A percentile compares a stretch with the other conserved stretches of the same genome.
phyloP scores from a whole-genome alignment of 2,113 vertebrate species.

The Anolis sagrei region DNA sequence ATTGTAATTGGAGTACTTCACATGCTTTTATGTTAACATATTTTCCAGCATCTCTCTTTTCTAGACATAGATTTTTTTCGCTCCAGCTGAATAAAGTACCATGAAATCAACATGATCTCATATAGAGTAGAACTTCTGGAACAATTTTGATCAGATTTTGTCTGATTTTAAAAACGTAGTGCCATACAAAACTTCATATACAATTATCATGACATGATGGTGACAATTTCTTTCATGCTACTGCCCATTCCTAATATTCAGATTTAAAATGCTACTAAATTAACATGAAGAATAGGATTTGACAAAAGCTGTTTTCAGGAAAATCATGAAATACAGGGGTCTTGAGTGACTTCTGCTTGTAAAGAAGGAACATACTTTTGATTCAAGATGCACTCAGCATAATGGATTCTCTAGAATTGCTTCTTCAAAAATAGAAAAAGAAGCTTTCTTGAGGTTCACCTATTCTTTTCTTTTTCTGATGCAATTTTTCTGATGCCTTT shows the following conservation, averaged over 20 bases:
- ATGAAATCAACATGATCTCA: slow-evolving; percentile 56
- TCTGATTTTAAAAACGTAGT: slow-evolving; percentile 47
- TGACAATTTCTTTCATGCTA: slow-evolving; percentile 34
- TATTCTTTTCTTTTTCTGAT: background rate
- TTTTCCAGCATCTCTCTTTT: slow-evolving; percentile 10
- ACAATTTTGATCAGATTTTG: slow-evolving; percentile 42
- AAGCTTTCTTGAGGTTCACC: background rate
- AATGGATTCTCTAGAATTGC: background rate
- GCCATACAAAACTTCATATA: slow-evolving; percentile 17
- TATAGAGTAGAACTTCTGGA: slow-evolving; percentile 32
- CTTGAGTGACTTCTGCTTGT: background rate
- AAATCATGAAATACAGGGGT: background rate
- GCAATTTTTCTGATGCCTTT: background rate
- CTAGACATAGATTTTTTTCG: slow-evolving; percentile 10
- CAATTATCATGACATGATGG: slow-evolving; percentile 36
- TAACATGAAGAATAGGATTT: background rate
- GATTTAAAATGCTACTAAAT: slow-evolving; percentile 24
- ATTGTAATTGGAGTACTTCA: slow-evolving; percentile 50
- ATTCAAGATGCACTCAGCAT: background rate
- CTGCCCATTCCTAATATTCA: slow-evolving; percentile 41
- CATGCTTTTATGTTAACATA: slow-evolving; percentile 30
- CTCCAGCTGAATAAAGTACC: slow-evolving; percentile 44
- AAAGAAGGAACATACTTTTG: background rate
- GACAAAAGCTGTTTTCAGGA: slow-evolving; percentile 10
- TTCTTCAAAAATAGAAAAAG: background rate